Percentiles rank a stretch among this genome's conserved stretches.
These are phyloP conservation scores for Drosophila seguyi DNA, from an alignment of 1,140 invertebrate species.

Conservation along the genomic window DNA sequence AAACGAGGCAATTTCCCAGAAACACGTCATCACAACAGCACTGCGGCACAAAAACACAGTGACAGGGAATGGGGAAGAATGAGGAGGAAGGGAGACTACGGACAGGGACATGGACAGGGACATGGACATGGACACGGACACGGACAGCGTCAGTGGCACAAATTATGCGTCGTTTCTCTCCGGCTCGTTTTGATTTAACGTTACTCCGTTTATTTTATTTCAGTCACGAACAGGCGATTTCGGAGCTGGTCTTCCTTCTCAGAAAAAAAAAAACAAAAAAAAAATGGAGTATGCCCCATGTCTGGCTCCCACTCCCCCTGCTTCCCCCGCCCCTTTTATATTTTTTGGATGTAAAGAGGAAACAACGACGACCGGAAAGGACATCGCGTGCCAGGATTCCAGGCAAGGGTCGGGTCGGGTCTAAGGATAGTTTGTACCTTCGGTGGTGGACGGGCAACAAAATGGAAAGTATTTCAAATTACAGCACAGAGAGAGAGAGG, in stretches of 20 bases:
- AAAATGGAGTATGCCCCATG: constrained; percentile 49
- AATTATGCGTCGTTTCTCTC: constrained; percentile 76
- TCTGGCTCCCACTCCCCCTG: constrained; percentile 17
- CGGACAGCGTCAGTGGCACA: constrained; percentile 72
- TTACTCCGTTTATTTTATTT: constrained; percentile 7
- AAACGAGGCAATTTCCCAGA: constrained; percentile 59
- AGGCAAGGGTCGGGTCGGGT: constrained; percentile 17
- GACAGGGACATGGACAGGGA: constrained; percentile 35
- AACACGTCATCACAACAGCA: constrained; percentile 75
- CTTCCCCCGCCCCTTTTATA: too few relatives aligned
- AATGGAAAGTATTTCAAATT: constrained; percentile 84
- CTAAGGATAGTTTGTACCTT: constrained; percentile 6
- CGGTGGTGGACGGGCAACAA: constrained; percentile 54
- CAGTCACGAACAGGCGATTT: constrained; percentile 80
- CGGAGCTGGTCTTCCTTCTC: constrained; percentile 25
- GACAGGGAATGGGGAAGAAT: neutral
- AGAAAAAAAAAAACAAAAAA: constrained; percentile 10
- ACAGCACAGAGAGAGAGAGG: constrained; percentile 40
- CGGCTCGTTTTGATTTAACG: constrained; percentile 19
- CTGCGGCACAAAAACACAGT: constrained; percentile 62
- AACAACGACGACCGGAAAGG: constrained; percentile 83
- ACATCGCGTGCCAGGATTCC: constrained; percentile 77
- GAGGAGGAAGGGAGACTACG: neutral
- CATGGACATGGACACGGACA: constrained; percentile 45
- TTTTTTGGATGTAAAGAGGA: constrained; percentile 63